Evolutionary conservation across 2,113 vertebrate species (phyloP), one percentile per base, ranked within the genome.

Genomic region (Cervus canadensis): DNA sequence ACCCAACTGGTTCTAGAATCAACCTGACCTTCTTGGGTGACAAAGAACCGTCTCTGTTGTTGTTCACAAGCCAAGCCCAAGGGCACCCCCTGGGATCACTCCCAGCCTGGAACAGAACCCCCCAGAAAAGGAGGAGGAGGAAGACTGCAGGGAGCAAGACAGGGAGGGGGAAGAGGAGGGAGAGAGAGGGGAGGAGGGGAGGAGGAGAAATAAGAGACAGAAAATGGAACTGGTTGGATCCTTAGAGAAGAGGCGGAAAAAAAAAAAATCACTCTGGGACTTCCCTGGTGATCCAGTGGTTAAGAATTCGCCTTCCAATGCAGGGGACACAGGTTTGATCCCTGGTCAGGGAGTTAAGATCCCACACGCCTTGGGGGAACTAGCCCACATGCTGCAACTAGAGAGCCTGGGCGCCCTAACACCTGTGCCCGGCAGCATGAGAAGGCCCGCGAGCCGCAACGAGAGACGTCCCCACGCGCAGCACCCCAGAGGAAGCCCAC

Each of bases 141-240:
- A 1, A 33, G 48, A 50, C 48, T 59, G 1, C 0, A 3, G 36
- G 71, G 36, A 74, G 19, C 36, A 36, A 21, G n/a, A 36, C n/a
- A 21, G 17, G n/a, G 8, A 54, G 3, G n/a, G 21, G 13, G 3
- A 12, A 2, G 11, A 10, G 26, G 7, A 21, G 2, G 30, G 7
- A 30, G 1, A 2, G 2, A 7, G 5, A 17, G 19, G 3, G 4
- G 25, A 23, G 26, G 5, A 8, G 5, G 2, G 3, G 25, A 13
- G 26, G 1, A 19, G 5, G 7, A 11, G 23, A 40, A 17, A 45
- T 13, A 40, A 26, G 1, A 67, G 12, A 7, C 1, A 40, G 45
- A 6, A 76, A 60, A 45, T 0, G 76, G 36, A 54, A 40, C 8
- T 14, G 78, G 17, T 5, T 95, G 60, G 60, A 56, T 92, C 57